Percentiles rank a stretch among this genome's conserved stretches.
These are phyloP conservation scores for Orchestia grillus DNA, from an alignment of 1,140 invertebrate species.

Conservation along the genomic window DNA sequence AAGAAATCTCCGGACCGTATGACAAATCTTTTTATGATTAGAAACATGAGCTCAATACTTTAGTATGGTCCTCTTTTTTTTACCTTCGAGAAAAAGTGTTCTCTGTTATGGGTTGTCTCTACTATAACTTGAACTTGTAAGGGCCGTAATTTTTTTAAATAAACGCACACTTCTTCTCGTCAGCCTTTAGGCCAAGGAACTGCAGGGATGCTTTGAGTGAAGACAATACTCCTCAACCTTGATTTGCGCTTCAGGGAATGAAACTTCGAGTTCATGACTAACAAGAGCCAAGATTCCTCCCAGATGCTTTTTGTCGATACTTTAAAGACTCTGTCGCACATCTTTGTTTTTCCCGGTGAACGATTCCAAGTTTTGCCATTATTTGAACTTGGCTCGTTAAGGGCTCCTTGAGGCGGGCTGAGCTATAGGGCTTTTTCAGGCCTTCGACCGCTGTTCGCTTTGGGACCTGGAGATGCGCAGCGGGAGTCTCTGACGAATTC, in stretches of 20 bases:
- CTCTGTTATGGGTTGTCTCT: background rate
- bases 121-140: background rate
- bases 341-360: constrained; percentile 54
- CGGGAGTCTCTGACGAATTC: background rate
- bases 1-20: background rate
- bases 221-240: background rate
- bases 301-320: constrained; percentile 20
- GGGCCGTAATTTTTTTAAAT: background rate
- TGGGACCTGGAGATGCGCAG: background rate
- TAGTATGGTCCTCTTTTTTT: background rate
- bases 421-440: constrained; percentile 44
- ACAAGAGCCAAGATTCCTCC: constrained; percentile 30
- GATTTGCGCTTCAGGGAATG: background rate
- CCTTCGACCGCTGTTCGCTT: constrained; percentile 30
- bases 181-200: no score
- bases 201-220: background rate
- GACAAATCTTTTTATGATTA: background rate
- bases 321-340: constrained; percentile 56
- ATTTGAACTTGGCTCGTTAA: constrained; percentile 55
- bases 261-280: constrained; percentile 2
- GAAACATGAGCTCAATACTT: background rate
- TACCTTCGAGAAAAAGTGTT: background rate
- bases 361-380: constrained; percentile 54
- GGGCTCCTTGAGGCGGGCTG: constrained; percentile 40
- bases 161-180: background rate